These are phyloP conservation scores for Vireo altiloquus DNA, from an alignment of 2,113 vertebrate species.

Conservation along the genomic window DNA sequence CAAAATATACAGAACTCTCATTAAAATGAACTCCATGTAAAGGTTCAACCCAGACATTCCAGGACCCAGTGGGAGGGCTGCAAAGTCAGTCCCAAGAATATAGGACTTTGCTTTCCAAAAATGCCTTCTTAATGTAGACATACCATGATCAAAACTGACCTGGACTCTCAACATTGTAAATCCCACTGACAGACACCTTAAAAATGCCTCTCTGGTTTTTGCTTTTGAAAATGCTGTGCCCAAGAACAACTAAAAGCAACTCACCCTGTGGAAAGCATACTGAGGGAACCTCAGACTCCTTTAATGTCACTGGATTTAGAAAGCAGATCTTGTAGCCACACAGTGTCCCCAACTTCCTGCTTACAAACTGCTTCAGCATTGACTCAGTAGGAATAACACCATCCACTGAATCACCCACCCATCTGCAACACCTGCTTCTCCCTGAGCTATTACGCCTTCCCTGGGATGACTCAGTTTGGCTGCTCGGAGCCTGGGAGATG, in stretches of 20 bases:
- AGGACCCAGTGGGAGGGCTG: not conserved
- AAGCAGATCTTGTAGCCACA: constrained; percentile 21
- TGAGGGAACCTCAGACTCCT: not conserved
- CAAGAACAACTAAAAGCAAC: not conserved
- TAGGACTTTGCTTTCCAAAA: not conserved
- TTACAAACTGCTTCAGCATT: constrained; percentile 41
- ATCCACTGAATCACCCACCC: constrained; percentile 60
- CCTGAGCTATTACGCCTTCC: not conserved
- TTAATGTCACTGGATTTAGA: constrained; percentile 28
- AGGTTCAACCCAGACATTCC: not conserved
- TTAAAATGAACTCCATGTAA: not conserved
- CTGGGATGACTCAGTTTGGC: constrained; percentile 16
- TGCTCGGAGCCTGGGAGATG: not conserved
- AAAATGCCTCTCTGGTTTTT: not conserved
- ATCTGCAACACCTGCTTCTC: constrained; percentile 57
- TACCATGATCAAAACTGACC: not conserved
- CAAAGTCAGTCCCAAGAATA: not conserved
- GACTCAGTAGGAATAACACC: constrained; percentile 62
- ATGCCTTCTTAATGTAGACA: not conserved
- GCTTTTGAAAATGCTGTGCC: not conserved
- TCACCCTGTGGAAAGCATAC: not conserved
- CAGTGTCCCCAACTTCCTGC: constrained; percentile 28
- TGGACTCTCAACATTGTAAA: not conserved
- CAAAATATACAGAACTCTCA: not conserved
- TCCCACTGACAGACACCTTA: not conserved